Evolutionary conservation across 2,113 vertebrate species (phyloP).

Genomic region (Calidris pugnax): DNA sequence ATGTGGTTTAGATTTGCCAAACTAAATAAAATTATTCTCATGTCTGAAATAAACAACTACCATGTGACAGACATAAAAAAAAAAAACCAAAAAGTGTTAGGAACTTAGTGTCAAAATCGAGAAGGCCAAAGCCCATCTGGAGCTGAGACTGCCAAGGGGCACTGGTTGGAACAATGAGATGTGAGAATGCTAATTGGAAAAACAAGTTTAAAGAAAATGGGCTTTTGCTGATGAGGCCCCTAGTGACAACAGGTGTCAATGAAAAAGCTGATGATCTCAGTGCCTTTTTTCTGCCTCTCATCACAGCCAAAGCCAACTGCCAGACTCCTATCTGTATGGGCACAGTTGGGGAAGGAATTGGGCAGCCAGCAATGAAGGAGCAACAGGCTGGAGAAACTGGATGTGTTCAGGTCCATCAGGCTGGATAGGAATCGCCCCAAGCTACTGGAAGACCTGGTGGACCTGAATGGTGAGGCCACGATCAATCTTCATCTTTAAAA

Average conservation of each 20-base stretch:
- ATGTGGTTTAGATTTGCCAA: neutral
- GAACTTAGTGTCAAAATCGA: neutral
- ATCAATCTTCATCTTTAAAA: neutral
- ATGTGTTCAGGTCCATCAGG: neutral
- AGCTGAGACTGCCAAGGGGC: neutral
- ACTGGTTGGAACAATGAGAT: neutral
- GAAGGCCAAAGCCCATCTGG: neutral
- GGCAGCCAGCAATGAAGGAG: neutral
- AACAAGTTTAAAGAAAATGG: neutral
- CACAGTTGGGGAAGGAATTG: neutral
- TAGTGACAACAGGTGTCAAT: neutral
- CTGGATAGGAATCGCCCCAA: neutral
- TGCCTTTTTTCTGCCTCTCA: neutral
- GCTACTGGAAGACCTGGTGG: neutral
- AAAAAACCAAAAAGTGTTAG: neutral
- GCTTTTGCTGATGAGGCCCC: neutral
- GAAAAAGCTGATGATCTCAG: neutral
- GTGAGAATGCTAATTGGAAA: neutral
- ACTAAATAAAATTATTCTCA: neutral
- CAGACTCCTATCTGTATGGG: fast-evolving
- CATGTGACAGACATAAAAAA: neutral
- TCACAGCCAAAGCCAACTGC: neutral
- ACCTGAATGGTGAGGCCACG: neutral
- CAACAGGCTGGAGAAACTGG: neutral
- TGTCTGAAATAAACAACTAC: neutral